Conservation (phyloP, 2,888 invertebrate species). For the Antitype chi region DNA sequence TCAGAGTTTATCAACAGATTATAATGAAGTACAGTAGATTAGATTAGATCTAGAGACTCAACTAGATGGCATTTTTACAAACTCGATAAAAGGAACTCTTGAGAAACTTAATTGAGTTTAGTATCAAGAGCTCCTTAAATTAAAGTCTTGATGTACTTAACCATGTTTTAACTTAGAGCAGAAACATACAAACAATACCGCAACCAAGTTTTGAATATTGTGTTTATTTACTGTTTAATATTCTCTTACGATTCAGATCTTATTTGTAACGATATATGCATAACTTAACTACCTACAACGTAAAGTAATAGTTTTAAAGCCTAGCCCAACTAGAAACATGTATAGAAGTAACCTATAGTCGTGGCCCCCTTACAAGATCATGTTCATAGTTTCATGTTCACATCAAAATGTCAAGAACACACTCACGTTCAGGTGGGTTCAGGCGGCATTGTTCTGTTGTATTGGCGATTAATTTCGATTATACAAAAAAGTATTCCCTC, state of each 20-base stretch:
- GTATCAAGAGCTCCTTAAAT: neutral
- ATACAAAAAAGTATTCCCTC: neutral
- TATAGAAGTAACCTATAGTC: slow-evolving; percentile 1
- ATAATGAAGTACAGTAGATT: neutral
- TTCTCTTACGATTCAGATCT: neutral
- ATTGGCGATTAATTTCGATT: neutral
- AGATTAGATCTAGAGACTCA: neutral
- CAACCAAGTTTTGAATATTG: slow-evolving; percentile 7
- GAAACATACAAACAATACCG: neutral
- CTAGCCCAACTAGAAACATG: slow-evolving; percentile 1
- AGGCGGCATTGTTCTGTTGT: neutral
- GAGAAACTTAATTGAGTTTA: neutral
- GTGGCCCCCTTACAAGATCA: slow-evolving; percentile 25
- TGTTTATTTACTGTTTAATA: neutral
- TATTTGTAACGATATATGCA: neutral
- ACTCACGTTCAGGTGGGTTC: neutral
- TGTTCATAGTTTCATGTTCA: slow-evolving; percentile 27
- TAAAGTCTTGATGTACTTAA: neutral
- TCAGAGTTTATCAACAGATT: slow-evolving; percentile 19
- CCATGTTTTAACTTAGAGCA: neutral
- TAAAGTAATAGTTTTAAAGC: neutral
- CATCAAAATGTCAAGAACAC: slow-evolving; percentile 16
- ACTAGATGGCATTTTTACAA: neutral
- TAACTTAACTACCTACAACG: too few species aligned
- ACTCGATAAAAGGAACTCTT: neutral